These are phyloP conservation scores for Drosophila sp. DNA, from an alignment of 1,140 invertebrate genomes.

Conservation along the genomic window DNA sequence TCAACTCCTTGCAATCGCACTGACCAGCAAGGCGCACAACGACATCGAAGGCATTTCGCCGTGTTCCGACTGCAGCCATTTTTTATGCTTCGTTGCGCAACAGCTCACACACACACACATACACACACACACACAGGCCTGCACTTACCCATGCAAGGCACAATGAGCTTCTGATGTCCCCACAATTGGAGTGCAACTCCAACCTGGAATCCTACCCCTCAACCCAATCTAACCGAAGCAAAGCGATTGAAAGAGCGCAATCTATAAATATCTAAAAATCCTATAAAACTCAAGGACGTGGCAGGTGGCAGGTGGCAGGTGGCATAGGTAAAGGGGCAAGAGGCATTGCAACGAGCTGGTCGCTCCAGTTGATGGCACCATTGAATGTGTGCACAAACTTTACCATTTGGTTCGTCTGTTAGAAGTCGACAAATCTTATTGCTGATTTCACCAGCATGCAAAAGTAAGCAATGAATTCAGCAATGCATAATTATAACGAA, in stretches of 20 bases:
- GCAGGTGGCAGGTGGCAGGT: slow-evolving; percentile 31
- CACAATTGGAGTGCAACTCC: neutral
- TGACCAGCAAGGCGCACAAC: slow-evolving; percentile 8
- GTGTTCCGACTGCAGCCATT: slow-evolving; percentile 62
- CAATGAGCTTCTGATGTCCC: slow-evolving; percentile 19
- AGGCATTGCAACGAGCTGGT: slow-evolving; percentile 25
- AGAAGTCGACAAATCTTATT: too few relatives aligned
- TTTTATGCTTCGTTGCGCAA: slow-evolving; percentile 67
- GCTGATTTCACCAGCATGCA: too few relatives aligned
- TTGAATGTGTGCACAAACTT: slow-evolving; percentile 37
- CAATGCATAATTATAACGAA: too few relatives aligned
- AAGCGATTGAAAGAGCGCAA: slow-evolving; percentile 58
- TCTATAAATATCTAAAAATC: slow-evolving; percentile 80
- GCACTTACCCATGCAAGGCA: slow-evolving; percentile 9
- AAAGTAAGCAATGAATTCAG: too few relatives aligned
- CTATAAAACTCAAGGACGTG: slow-evolving; percentile 69
- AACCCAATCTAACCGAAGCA: slow-evolving; percentile 7
- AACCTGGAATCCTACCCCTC: neutral
- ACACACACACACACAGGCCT: neutral
- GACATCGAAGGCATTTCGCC: slow-evolving; percentile 42
- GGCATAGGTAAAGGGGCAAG: neutral
- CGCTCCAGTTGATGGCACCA: slow-evolving; percentile 62
- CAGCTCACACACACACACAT: slow-evolving; percentile 26
- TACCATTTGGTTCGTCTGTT: too few relatives aligned
- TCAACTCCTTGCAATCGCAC: slow-evolving; percentile 10